These are phyloP conservation scores for Dexiosoma caninum DNA, from an alignment of 2,888 invertebrate species.

Conservation along the genomic window DNA sequence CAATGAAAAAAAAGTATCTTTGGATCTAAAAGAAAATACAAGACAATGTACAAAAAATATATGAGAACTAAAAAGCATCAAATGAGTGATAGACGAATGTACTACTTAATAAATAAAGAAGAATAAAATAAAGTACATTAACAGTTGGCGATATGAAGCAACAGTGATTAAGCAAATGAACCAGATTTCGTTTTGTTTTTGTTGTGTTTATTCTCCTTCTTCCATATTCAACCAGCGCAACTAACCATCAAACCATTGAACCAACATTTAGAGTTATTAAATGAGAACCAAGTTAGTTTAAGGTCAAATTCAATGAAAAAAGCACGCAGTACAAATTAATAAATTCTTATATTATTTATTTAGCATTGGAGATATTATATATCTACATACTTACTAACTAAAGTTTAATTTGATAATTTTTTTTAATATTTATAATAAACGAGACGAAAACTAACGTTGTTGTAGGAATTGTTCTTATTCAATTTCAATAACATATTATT, in stretches of 20 bases:
- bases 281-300: constrained; percentile 52
- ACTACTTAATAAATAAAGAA: constrained; percentile 25
- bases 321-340: background rate
- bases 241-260: background rate
- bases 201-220: background rate
- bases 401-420: constrained; percentile 9
- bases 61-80: constrained; percentile 25
- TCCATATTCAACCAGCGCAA: background rate
- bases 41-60: constrained; percentile 1
- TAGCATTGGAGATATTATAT: background rate
- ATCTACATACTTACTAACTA: background rate
- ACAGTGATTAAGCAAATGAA: constrained; percentile 47
- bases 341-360: background rate
- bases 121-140: background rate
- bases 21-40: constrained; percentile 7
- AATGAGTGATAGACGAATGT: constrained; percentile 26
- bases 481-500: constrained; percentile 47
- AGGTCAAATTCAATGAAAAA: constrained; percentile 49
- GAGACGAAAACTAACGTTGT: constrained; percentile 17
- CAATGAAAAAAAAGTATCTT: background rate
- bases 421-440: background rate
- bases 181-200: constrained; percentile 20
- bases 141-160: constrained; percentile 28
- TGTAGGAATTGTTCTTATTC: background rate
- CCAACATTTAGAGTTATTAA: constrained; percentile 34